These are phyloP conservation scores for Echinometra lucunter DNA, from an alignment of 53 echinoderm and acorn worm species.

Conservation along the genomic window DNA sequence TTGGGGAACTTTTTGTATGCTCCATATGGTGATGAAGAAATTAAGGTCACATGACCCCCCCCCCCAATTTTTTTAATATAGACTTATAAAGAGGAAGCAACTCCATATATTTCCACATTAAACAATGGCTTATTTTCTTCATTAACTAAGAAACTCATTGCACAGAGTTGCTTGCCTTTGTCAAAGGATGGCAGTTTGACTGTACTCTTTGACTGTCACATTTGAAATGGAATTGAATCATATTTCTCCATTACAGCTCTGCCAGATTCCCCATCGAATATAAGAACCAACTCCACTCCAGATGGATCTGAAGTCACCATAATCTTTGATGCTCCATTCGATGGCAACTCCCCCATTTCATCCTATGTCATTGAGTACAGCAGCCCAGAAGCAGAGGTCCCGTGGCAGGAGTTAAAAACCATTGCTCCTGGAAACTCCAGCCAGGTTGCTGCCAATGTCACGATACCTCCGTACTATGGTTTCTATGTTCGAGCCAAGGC, in stretches of 20 bases:
- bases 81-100: no score
- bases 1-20: no score
- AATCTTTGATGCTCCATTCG: conserved; percentile 44
- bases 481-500: conserved; percentile 32
- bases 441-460: neutral
- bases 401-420: conserved; percentile 9
- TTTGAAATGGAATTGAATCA: neutral
- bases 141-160: no score
- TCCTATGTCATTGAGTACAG: conserved; percentile 59
- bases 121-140: no score
- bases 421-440: neutral
- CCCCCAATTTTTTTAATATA: no score
- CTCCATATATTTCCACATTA: no score
- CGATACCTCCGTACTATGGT: conserved; percentile 22
- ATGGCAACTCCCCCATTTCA: conserved; percentile 64
- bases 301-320: neutral
- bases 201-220: no score
- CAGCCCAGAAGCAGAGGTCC: conserved; percentile 64
- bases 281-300: neutral
- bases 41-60: no score
- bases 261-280: conserved; percentile 32
- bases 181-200: no score
- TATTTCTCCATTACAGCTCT: conserved; percentile 24
- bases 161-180: no score
- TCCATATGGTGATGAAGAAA: no score